Evolutionary conservation across 1,140 invertebrate genomes (phyloP).

Genomic region (Pantala flavescens): DNA sequence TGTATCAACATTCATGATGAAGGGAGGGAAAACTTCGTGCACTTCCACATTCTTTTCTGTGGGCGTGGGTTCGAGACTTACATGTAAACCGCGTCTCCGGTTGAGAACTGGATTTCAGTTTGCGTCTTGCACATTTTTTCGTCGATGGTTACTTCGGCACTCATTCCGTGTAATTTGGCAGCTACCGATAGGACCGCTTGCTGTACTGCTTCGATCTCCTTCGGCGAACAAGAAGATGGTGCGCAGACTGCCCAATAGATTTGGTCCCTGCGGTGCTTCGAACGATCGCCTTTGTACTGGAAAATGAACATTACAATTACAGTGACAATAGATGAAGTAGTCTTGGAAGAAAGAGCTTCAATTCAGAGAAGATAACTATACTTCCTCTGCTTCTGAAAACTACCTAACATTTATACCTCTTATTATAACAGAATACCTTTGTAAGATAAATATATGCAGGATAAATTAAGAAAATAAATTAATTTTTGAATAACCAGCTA

Average conservation of each 20-base stretch:
- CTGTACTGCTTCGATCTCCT: not conserved
- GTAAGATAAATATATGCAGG: too few species aligned
- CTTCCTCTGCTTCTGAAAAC: too few species aligned
- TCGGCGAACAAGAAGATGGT: not conserved
- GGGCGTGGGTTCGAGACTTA: not conserved
- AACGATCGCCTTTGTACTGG: not conserved
- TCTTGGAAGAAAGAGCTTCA: too few species aligned
- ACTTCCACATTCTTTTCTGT: too few species aligned
- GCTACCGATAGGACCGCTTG: not conserved
- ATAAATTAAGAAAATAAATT: too few species aligned
- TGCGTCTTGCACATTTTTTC: not conserved
- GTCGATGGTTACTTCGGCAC: not conserved
- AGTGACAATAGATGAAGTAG: too few species aligned
- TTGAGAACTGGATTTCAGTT: not conserved
- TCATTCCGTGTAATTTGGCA: not conserved
- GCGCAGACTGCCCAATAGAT: not conserved
- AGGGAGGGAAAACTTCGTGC: too few species aligned
- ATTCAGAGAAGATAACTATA: too few species aligned
- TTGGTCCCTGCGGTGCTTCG: not conserved
- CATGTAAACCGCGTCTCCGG: not conserved
- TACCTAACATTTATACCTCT: too few species aligned
- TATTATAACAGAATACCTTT: too few species aligned
- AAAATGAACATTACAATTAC: not conserved
- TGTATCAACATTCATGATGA: too few species aligned
- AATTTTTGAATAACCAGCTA: too few species aligned